Evolutionary conservation across 2,113 vertebrate genomes (phyloP), one percentile per base, ranked within the genome.

Genomic region (Alethe castanea): DNA sequence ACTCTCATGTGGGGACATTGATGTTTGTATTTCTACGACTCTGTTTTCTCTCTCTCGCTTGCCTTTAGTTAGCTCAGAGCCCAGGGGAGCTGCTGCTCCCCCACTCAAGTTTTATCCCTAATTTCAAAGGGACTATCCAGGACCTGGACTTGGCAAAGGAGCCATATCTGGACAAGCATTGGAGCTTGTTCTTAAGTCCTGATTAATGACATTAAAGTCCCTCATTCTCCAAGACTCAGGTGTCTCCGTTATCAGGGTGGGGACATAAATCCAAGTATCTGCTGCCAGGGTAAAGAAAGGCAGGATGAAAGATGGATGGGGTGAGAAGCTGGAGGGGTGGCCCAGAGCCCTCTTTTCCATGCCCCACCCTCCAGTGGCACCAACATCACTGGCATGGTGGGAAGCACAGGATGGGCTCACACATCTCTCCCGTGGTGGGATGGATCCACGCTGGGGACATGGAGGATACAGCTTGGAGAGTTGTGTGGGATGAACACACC

Each of bases 311-410:
- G 33, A 52, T 9, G 25, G 48, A 52, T 38, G 62, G 40, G 48
- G 14, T 40, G 69, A 70, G 54, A 28, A 33, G 28, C 19, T 10
- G 38, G 25, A 66, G 22, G 15, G 28, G 5, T 40, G 53, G 5
- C 20, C 50, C 17, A 42, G 47, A 77, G 8, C 25, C 57, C 25
- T 66, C 29, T 40, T 48, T 12, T 69, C 78, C 35, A 1, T 20
- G 19, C 1, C 8, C 4, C 12, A 14, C 8, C 5, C 8, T 64
- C 62, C 52, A 2, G 61, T 0, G 1, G 48, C 78, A 25, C 26
- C 48, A 18, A 33, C 5, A 0, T 2, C 0, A 5, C 8, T 2
- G 2, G 12, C 0, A 0, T 0, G 13, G 24, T 42, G 48, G 50
- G 81, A 57, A 82, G 48, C 42, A 72, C 17, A 8, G 12, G 12